Evolutionary conservation across 2,797 vertebrate species (phyloP), one percentile per base, ranked within the genome.

Genomic region (Lemur catta): DNA sequence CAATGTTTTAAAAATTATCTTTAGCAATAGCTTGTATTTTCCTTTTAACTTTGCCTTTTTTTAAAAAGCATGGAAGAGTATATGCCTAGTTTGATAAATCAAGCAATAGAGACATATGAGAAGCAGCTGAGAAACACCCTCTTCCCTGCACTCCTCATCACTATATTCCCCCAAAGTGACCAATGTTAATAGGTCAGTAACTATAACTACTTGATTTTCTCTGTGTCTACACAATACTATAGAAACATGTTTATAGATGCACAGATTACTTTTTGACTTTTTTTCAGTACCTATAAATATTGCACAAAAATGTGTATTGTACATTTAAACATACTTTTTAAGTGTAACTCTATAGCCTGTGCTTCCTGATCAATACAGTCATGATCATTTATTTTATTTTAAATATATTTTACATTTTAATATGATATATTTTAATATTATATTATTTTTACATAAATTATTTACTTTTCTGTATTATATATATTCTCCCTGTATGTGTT

Each of bases 21-120:
- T 91, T 81, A 75, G 48, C 48, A 50, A 84, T 48, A 75, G 14
- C 8, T 94, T 82, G 30, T 8, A 33, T 79, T 89, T 75, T 78
- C 30, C 15, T 75, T 78, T 81, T 52, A 90, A 78, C 13, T 94
- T 30, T 50, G 33, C n/a, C 30, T 46, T 57, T 78, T 52, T 89
- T n/a, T 59, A 22, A 89, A 22, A 89, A 74, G 20, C 7, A 22
- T 12, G 22, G 41, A 48, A 30, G 57, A 61, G 4, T 24, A n/a
- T 15, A 10, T 5, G 30, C 38, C 30, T 89, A 20, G 88, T 86
- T 94, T 59, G 67, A 22, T 86, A 46, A 79, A 41, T 57, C 15
- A 74, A 82, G 13, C 20, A 43, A 46, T 59, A 43, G 28, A 86
- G 28, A 50, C 24, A 52, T 7, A 20, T 14, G 24, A n/a, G 26